These are phyloP conservation scores for Nudaria mundana DNA, from an alignment of 2,888 invertebrate genomes.

Conservation along the genomic window DNA sequence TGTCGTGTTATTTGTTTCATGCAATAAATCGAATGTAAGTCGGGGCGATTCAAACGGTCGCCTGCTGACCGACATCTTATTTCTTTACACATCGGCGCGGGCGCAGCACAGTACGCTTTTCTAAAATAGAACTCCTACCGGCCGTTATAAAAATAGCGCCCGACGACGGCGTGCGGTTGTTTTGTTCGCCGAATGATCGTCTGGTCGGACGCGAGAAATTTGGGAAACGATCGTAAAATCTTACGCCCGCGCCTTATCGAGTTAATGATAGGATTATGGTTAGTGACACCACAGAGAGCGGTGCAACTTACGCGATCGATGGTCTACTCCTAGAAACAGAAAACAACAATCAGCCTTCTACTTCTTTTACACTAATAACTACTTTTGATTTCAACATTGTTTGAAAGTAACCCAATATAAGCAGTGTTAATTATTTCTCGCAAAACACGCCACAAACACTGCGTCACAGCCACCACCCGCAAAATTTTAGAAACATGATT, in stretches of 20 bases:
- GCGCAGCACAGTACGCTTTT: constrained; percentile 59
- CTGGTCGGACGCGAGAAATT: constrained; percentile 47
- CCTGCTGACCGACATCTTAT: constrained; percentile 69
- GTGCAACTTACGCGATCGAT: constrained; percentile 81
- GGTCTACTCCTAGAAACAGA: constrained; percentile 83
- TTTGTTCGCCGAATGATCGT: constrained; percentile 51
- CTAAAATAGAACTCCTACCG: constrained; percentile 71
- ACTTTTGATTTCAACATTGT: constrained; percentile 47
- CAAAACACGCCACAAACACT: constrained; percentile 62
- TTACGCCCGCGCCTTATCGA: constrained; percentile 62
- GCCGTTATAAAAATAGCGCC: constrained; percentile 62
- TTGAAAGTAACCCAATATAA: constrained; percentile 52
- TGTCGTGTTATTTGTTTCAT: constrained; percentile 54
- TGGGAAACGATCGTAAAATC: constrained; percentile 40
- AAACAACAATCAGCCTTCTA: constrained; percentile 79
- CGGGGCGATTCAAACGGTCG: constrained; percentile 48
- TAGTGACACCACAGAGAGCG: constrained; percentile 81
- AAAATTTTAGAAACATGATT: constrained; percentile 48
- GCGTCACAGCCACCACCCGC: constrained; percentile 51
- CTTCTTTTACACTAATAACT: constrained; percentile 52
- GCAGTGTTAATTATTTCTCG: constrained; percentile 68
- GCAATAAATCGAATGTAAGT: constrained; percentile 56
- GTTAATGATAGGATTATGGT: constrained; percentile 72
- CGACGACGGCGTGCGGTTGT: constrained; percentile 45
- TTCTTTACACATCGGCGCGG: constrained; percentile 65